These are phyloP conservation scores for Vireo altiloquus DNA, from an alignment of 2,113 vertebrate species.

Conservation along the genomic window DNA sequence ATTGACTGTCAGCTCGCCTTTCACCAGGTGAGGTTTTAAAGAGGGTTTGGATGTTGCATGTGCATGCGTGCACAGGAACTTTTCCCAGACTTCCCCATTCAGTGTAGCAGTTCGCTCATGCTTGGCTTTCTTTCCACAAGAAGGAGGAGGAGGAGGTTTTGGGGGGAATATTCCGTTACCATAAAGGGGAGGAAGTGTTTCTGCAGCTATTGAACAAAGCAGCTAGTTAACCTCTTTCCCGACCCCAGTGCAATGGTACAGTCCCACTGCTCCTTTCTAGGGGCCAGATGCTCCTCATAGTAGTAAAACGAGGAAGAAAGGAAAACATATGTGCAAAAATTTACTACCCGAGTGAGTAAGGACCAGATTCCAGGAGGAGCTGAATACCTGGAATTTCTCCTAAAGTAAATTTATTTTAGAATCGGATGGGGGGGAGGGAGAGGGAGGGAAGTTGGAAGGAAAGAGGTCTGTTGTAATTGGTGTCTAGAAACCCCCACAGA, in stretches of 20 bases:
- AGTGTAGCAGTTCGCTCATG: not conserved
- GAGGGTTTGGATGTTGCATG: not conserved
- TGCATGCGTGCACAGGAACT: not conserved
- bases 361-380: not conserved
- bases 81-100: slow-evolving; percentile 25
- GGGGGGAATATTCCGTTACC: slow-evolving; percentile 42
- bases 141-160: not conserved
- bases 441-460: not conserved
- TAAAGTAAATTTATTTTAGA: not conserved
- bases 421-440: not conserved
- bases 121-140: slow-evolving; percentile 29
- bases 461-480: not conserved
- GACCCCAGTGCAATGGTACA: not conserved
- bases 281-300: slow-evolving; percentile 20
- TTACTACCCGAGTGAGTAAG: not conserved
- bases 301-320: not conserved
- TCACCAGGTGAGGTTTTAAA: not conserved
- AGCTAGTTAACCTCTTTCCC: not conserved
- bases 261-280: slow-evolving; percentile 19
- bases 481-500: slow-evolving; percentile 28
- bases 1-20: not conserved
- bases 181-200: slow-evolving; percentile 38
- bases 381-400: not conserved
- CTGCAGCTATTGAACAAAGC: slow-evolving; percentile 12
- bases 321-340: slow-evolving; percentile 32